Conservation (phyloP, 2,888 invertebrate species). For the Drosophila yooni region DNA sequence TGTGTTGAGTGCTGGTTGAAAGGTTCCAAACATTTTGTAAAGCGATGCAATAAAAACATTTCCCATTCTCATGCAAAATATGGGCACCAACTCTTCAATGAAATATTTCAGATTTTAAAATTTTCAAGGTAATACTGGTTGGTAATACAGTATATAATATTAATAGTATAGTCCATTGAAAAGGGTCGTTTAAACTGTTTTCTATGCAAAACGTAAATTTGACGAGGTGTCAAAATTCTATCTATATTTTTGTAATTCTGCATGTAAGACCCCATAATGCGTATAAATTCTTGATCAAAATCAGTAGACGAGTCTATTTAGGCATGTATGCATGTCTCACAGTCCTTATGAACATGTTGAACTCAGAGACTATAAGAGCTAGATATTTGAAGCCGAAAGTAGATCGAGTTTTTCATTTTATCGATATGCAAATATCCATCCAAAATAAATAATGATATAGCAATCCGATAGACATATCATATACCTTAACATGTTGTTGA, state of each 20-base stretch:
- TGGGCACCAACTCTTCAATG: background rate
- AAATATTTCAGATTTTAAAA: background rate
- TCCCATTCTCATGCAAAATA: background rate
- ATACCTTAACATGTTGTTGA: background rate
- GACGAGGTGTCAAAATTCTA: too few species aligned
- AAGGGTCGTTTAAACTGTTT: background rate
- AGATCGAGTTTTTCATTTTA: background rate
- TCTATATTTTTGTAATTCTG: too few species aligned
- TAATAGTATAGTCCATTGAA: background rate
- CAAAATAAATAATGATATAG: background rate
- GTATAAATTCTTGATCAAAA: too few species aligned
- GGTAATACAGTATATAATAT: background rate
- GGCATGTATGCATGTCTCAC: too few species aligned
- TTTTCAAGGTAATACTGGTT: background rate
- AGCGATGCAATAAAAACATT: conserved; percentile 5
- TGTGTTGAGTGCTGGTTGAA: conserved; percentile 40
- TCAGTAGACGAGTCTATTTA: too few species aligned
- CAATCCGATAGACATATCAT: background rate
- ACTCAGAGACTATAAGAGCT: too few species aligned
- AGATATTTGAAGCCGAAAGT: too few species aligned
- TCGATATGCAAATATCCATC: background rate
- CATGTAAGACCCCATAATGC: too few species aligned
- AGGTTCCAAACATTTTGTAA: conserved; percentile 24
- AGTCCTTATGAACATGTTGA: too few species aligned
- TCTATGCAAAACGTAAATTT: background rate